phyloP scores from a whole-genome alignment of 2,888 invertebrate species.

The Eurytoma californica region DNA sequence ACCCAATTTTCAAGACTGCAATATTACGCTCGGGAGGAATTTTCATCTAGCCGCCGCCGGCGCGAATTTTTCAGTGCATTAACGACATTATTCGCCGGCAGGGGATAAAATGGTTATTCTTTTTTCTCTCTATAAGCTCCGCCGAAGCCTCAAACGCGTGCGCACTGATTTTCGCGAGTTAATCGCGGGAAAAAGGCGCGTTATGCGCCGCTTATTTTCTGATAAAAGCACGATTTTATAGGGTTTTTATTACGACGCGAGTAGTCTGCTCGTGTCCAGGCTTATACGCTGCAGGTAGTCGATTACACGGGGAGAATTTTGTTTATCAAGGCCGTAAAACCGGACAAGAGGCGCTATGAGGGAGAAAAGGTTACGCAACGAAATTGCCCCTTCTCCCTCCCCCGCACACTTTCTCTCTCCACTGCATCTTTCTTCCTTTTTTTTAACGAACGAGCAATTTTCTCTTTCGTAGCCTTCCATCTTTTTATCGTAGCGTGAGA shows the following conservation, averaged over 20 bases:
- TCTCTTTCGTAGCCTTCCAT: constrained; percentile 20
- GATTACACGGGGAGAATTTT: constrained; percentile 49
- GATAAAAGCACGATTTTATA: constrained; percentile 52
- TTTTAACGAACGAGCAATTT: constrained; percentile 50
- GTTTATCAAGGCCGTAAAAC: constrained; percentile 54
- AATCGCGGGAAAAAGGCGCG: constrained; percentile 46
- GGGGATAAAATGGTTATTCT: constrained; percentile 35
- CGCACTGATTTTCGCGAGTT: constrained; percentile 45
- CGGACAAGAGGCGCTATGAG: constrained; percentile 38
- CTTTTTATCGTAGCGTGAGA: constrained; percentile 37
- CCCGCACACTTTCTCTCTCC: background rate
- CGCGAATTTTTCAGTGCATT: constrained; percentile 42
- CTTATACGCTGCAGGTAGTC: constrained; percentile 25
- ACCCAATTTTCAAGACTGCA: constrained; percentile 17
- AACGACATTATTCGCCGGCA: constrained; percentile 22
- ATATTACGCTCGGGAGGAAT: constrained; percentile 18
- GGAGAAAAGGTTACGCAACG: constrained; percentile 41
- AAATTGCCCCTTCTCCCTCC: constrained; percentile 31
- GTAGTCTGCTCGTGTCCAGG: background rate
- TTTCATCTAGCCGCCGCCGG: constrained; percentile 10
- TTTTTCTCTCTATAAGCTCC: background rate
- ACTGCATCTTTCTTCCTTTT: background rate
- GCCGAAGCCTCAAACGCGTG: constrained; percentile 4
- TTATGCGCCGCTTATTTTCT: constrained; percentile 52
- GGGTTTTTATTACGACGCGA: constrained; percentile 48